Evolutionary conservation across 1,140 invertebrate species (phyloP).

Genomic region (Aphelenchoides besseyi): DNA sequence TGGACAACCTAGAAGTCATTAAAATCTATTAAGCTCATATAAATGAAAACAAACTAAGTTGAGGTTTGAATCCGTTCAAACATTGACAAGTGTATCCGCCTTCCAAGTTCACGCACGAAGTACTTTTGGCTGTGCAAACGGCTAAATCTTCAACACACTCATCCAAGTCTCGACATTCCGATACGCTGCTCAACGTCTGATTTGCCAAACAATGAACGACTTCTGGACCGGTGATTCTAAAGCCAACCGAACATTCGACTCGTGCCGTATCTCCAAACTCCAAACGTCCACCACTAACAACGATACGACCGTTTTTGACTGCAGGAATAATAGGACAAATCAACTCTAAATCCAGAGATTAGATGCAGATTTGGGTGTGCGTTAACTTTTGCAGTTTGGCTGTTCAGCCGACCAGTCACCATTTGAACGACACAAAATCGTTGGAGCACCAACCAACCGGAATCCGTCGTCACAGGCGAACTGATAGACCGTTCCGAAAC

Average conservation of each 20-base stretch:
- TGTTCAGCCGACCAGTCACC: constrained; percentile 90
- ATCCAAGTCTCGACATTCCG: constrained; percentile 75
- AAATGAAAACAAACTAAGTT: constrained; percentile 74
- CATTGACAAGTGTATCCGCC: constrained; percentile 90
- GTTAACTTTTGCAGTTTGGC: constrained; percentile 78
- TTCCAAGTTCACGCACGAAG: constrained; percentile 82
- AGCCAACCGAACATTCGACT: constrained; percentile 86
- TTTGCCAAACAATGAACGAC: constrained; percentile 81
- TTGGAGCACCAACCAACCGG: constrained; percentile 78
- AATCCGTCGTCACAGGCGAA: constrained; percentile 92
- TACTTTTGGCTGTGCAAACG: constrained; percentile 43
- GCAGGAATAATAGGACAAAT: constrained; percentile 77
- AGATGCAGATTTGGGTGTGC: neutral
- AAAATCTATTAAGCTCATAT: neutral
- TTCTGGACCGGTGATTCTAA: constrained; percentile 77
- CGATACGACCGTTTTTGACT: constrained; percentile 63
- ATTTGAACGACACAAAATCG: constrained; percentile 88
- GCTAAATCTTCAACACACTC: constrained; percentile 75
- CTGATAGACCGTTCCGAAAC: constrained; percentile 87
- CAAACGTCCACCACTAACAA: constrained; percentile 67
- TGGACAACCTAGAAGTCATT: constrained; percentile 21
- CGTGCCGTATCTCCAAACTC: constrained; percentile 83
- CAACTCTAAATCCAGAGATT: constrained; percentile 67
- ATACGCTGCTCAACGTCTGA: constrained; percentile 78
- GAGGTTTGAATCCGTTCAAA: constrained; percentile 68